These are phyloP conservation scores for Huso huso DNA, from an alignment of 2,797 vertebrate genomes.

Conservation along the genomic window DNA sequence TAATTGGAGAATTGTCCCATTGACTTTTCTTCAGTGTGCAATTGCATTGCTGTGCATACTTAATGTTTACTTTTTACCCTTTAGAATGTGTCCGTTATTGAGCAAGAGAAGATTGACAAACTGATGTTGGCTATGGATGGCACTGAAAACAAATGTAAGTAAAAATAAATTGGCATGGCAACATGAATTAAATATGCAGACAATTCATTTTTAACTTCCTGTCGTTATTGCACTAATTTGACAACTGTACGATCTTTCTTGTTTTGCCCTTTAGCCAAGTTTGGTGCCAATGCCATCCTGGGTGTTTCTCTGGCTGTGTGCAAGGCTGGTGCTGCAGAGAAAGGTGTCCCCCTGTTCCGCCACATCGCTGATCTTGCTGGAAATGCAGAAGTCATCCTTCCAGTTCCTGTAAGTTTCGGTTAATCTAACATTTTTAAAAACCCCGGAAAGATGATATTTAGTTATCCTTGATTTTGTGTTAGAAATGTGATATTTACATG, in stretches of 20 bases:
- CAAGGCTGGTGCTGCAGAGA: constrained; percentile 92
- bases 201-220: neutral
- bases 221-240: neutral
- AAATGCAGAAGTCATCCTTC: constrained; percentile 81
- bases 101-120: constrained; percentile 89
- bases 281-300: constrained; percentile 89
- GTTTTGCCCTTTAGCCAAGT: constrained; percentile 61
- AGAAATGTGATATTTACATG: constrained; percentile 1
- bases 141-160: constrained; percentile 90
- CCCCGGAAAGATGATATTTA: neutral
- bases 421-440: neutral
- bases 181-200: neutral
- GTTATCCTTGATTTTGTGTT: neutral
- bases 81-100: constrained; percentile 74
- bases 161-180: neutral
- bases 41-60: neutral
- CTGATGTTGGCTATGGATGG: constrained; percentile 92
- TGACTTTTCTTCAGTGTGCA: neutral
- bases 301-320: constrained; percentile 90
- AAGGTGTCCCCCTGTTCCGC: constrained; percentile 83
- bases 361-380: constrained; percentile 91
- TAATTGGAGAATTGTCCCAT: constrained; percentile 1
- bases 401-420: constrained; percentile 75
- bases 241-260: neutral
- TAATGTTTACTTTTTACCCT: neutral